Evolutionary conservation across 1,140 invertebrate species (phyloP).

Genomic region (Venturia canescens): DNA sequence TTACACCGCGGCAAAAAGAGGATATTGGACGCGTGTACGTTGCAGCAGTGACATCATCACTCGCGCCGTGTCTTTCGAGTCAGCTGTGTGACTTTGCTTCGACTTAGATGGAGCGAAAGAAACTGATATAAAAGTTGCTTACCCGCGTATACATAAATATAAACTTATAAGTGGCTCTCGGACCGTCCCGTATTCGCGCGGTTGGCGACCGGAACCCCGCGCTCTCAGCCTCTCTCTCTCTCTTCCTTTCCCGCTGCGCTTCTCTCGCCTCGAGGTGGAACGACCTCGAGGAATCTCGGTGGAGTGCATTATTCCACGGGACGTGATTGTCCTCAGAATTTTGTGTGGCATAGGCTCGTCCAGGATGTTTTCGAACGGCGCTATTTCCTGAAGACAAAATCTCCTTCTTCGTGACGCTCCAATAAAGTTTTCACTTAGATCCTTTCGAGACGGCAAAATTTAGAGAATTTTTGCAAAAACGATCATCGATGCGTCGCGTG

Average conservation of each 20-base stretch:
- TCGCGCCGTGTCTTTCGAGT: slow-evolving; percentile 60
- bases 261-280: slow-evolving; percentile 41
- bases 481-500: too few species aligned
- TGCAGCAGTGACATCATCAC: slow-evolving; percentile 74
- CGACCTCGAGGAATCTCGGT: slow-evolving; percentile 56
- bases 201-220: slow-evolving; percentile 15
- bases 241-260: not conserved
- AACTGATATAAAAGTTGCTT: slow-evolving; percentile 47
- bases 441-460: too few species aligned
- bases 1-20: slow-evolving; percentile 50
- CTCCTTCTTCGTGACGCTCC: too few species aligned
- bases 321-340: slow-evolving; percentile 19
- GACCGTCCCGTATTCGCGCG: not conserved
- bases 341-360: not conserved
- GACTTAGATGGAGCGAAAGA: slow-evolving; percentile 78
- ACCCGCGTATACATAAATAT: slow-evolving; percentile 44
- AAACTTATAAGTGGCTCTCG: not conserved
- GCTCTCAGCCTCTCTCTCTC: slow-evolving; percentile 38
- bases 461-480: too few species aligned
- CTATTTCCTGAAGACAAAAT: too few species aligned
- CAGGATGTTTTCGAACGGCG: not conserved
- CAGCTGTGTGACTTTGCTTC: slow-evolving; percentile 68
- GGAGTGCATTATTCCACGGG: slow-evolving; percentile 37
- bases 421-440: too few species aligned
- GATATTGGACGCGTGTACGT: slow-evolving; percentile 50